Conservation (phyloP, 2,888 invertebrate species). For the Tetranychus truncatus region DNA sequence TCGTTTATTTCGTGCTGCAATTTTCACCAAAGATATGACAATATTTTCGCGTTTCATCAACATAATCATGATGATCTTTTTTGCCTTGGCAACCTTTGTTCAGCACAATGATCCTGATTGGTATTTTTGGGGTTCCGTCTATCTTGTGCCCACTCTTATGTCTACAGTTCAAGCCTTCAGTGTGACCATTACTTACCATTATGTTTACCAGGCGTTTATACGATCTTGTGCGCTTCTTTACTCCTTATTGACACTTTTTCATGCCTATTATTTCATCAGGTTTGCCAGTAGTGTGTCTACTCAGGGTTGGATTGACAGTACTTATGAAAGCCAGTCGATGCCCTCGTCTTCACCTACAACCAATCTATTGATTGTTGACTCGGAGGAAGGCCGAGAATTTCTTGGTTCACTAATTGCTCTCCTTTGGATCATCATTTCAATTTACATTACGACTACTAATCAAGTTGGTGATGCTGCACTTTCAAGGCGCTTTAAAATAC, state of each 20-base stretch:
- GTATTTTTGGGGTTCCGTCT: constrained; percentile 16
- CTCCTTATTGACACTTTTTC: constrained; percentile 11
- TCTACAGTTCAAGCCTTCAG: constrained; percentile 1
- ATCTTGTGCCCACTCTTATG: constrained; percentile 14
- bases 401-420: constrained; percentile 17
- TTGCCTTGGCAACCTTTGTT: constrained; percentile 17
- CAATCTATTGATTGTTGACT: background rate
- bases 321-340: too few relatives aligned
- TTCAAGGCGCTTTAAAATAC: background rate
- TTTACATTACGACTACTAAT: background rate
- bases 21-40: background rate
- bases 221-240: background rate
- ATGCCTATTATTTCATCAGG: background rate
- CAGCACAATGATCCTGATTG: constrained; percentile 19
- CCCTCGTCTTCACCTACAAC: background rate
- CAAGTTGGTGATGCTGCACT: background rate
- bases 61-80: constrained; percentile 18
- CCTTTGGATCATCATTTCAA: constrained; percentile 2
- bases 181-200: background rate
- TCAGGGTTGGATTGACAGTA: too few relatives aligned
- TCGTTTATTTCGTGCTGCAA: too few relatives aligned
- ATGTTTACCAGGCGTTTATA: constrained; percentile 9
- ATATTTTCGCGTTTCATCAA: background rate
- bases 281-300: too few relatives aligned
- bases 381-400: constrained; percentile 19